These are phyloP conservation scores for Lophura swinhoii DNA, from an alignment of 2,797 vertebrate genomes.

Conservation along the genomic window DNA sequence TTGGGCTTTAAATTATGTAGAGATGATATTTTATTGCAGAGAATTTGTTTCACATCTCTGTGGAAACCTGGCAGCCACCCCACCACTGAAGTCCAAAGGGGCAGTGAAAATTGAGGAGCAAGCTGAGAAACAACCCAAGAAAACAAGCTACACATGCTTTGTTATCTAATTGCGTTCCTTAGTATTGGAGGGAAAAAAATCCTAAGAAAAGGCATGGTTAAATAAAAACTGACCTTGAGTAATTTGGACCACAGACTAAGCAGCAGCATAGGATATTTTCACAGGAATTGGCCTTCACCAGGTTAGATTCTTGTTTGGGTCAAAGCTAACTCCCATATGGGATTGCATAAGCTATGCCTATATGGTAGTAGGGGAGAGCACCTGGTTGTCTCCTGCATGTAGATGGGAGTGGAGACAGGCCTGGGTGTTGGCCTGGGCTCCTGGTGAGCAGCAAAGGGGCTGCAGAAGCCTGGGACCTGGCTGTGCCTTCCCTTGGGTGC, in stretches of 20 bases:
- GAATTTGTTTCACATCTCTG: slow-evolving; percentile 60
- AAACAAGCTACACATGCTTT: slow-evolving; percentile 20
- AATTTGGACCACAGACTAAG: background rate
- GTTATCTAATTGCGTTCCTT: slow-evolving; percentile 8
- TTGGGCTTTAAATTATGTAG: slow-evolving; percentile 60
- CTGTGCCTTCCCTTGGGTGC: background rate
- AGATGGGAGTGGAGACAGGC: fast-evolving
- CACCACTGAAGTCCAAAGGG: slow-evolving; percentile 47
- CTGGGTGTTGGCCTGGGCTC: background rate
- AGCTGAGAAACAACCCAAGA: slow-evolving; percentile 35
- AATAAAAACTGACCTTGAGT: slow-evolving; percentile 45
- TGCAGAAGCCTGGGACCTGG: background rate
- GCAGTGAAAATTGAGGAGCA: slow-evolving; percentile 49
- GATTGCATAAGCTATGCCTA: slow-evolving; percentile 29
- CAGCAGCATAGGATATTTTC: slow-evolving; percentile 36
- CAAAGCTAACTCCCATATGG: background rate
- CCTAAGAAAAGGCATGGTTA: background rate
- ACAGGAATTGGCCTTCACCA: slow-evolving; percentile 45
- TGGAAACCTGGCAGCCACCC: slow-evolving; percentile 63
- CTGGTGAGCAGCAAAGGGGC: background rate
- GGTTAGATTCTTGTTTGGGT: background rate
- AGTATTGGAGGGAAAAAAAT: slow-evolving; percentile 12
- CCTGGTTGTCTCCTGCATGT: background rate
- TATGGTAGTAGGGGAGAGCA: background rate
- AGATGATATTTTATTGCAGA: slow-evolving; percentile 60